Percentiles rank a stretch among this genome's conserved stretches.
These are phyloP conservation scores for Nemotelus pantherinus DNA, from an alignment of 2,888 invertebrate species.

Conservation along the genomic window DNA sequence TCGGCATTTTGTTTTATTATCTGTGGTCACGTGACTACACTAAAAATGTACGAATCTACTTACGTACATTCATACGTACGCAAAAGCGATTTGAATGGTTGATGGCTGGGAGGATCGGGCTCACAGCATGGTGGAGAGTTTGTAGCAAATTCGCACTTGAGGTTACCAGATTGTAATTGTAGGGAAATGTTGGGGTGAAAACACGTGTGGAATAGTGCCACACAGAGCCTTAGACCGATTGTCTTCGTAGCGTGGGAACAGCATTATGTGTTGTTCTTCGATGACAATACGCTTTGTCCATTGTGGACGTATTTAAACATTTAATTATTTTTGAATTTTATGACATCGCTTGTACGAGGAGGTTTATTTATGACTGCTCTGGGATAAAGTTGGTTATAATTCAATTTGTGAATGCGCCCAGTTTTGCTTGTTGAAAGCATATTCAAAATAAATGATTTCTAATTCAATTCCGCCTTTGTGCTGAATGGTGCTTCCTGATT, in stretches of 20 bases:
- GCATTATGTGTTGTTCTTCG: not conserved
- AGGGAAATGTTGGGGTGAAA: slow-evolving; percentile 6
- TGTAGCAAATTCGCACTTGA: slow-evolving; percentile 35
- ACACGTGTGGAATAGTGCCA: slow-evolving; percentile 11
- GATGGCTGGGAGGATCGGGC: not conserved
- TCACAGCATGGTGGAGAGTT: slow-evolving; percentile 10
- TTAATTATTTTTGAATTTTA: too few relatives aligned
- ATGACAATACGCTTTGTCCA: too few relatives aligned
- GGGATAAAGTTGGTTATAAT: too few relatives aligned
- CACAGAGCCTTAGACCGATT: not conserved
- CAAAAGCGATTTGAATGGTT: not conserved
- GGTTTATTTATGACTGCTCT: too few relatives aligned
- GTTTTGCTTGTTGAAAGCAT: too few relatives aligned
- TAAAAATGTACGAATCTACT: not conserved
- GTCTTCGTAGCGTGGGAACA: slow-evolving; percentile 20
- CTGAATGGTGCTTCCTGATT: too few relatives aligned
- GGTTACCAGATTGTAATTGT: slow-evolving; percentile 17
- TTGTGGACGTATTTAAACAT: too few relatives aligned
- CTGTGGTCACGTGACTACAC: slow-evolving; percentile 46
- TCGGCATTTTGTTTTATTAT: slow-evolving; percentile 46
- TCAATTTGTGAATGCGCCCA: too few relatives aligned
- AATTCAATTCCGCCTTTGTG: too few relatives aligned
- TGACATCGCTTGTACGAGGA: too few relatives aligned
- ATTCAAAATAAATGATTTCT: too few relatives aligned
- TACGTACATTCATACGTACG: not conserved